Percentiles rank a stretch among this genome's conserved stretches.
Evolutionary conservation across 92 coral and sea anemone genomes (phyloP).

Genomic region (Epizoanthus ramosus): DNA sequence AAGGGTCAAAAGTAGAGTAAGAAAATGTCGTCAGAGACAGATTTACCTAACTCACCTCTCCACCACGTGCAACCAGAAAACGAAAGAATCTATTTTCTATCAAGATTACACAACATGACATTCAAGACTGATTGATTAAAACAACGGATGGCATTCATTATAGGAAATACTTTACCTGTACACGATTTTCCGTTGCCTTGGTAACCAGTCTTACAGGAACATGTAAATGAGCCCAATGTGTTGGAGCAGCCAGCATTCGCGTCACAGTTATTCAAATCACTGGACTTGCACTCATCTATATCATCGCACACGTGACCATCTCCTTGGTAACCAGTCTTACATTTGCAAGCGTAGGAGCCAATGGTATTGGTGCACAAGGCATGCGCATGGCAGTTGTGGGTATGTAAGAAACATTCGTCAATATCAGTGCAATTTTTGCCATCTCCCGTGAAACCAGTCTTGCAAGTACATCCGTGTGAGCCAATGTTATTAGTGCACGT

Average conservation of each 20-base stretch:
- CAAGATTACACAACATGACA: background rate
- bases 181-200: conserved; percentile 12
- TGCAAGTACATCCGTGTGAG: background rate
- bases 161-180: background rate
- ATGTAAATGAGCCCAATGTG: conserved; percentile 22
- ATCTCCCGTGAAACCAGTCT: conserved; percentile 14
- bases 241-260: conserved; percentile 21
- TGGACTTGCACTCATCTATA: conserved; percentile 12
- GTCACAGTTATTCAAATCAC: background rate
- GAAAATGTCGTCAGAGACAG: too few relatives aligned
- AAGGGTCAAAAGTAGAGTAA: too few relatives aligned
- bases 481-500: too few relatives aligned
- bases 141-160: background rate
- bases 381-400: too few relatives aligned
- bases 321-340: too few relatives aligned
- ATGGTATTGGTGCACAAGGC: too few relatives aligned
- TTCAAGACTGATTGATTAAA: background rate
- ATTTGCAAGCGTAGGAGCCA: too few relatives aligned
- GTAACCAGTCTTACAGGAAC: conserved; percentile 21
- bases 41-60: too few relatives aligned
- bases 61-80: too few relatives aligned
- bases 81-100: background rate
- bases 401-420: background rate
- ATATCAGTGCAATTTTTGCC: conserved; percentile 12
- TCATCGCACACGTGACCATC: background rate